Evolutionary conservation across 2,113 vertebrate species (phyloP), one percentile per base, ranked within the genome.

Genomic region (Pedionomus torquatus): DNA sequence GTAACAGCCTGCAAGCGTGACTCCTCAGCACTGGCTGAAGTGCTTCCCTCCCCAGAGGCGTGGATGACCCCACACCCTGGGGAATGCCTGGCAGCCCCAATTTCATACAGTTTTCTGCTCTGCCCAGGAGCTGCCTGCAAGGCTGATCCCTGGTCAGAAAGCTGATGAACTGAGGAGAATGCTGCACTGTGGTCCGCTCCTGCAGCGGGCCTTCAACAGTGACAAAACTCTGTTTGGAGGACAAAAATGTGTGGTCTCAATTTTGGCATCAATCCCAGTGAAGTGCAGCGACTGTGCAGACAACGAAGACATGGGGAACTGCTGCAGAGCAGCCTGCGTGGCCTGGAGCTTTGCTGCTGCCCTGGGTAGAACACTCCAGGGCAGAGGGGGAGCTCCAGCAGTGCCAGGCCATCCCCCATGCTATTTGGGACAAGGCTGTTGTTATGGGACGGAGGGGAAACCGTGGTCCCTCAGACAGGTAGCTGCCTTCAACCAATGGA

Each of bases 61-160:
- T 12, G 26, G 15, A 8, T 55, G 72, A 3, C 20, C 30, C 25
- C 0, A 0, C 4, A 1, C 2, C 11, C 24, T 1, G 5, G 11
- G 8, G 1, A 28, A 18, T 0, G 2, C 23, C 33, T 23, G 39
- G 33, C 8, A 80, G 63, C 8, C 25, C 43, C 25, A 13, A 1
- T 26, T 57, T 37, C 13, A 26, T 3, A 2, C 5, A 13, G 33
- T 35, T 57, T 39, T 16, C 3, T 14, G 1, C 17, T 60, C 46
- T 68, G 33, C 37, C 17, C 0, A 0, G 9, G 39, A 49, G 25
- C 23, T 63, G 41, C 26, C 46, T 37, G 54, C 35, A 31, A 21
- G 26, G 25, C 44, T 39, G 43, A 58, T 3, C 9, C 24, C 41
- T 33, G 37, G 26, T 21, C 14, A 19, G 37, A n/a, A 20, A 21